These are phyloP conservation scores for Ptyas mucosa DNA, from an alignment of 2,113 vertebrate species.

Conservation along the genomic window DNA sequence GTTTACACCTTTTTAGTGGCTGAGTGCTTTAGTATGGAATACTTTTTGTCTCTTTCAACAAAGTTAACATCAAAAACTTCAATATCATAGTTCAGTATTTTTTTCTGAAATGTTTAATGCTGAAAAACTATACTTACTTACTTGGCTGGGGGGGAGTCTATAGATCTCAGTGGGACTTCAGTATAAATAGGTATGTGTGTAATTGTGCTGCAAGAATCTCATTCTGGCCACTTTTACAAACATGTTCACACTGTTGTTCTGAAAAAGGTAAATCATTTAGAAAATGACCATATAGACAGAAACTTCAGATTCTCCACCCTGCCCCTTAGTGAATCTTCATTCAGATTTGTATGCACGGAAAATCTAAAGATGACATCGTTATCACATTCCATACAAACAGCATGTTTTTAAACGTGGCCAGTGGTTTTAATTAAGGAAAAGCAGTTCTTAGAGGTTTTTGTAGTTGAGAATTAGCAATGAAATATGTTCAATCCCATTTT, in stretches of 20 bases:
- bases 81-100: slow-evolving; percentile 15
- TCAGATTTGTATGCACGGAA: background rate
- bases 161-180: background rate
- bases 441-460: background rate
- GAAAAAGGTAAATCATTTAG: background rate
- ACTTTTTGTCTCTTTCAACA: background rate
- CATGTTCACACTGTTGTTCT: background rate
- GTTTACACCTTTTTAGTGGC: background rate
- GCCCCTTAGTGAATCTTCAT: background rate
- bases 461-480: background rate
- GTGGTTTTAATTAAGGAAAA: background rate
- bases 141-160: background rate
- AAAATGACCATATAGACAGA: background rate
- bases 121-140: background rate
- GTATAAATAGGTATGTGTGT: background rate
- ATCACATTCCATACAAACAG: background rate
- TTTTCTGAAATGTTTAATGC: background rate
- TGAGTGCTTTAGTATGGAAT: background rate
- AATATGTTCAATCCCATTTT: background rate
- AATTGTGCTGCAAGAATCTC: background rate
- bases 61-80: background rate
- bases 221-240: background rate
- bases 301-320: background rate
- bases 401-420: background rate
- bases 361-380: background rate